phyloP scores from a whole-genome alignment of 1,140 invertebrate genomes.

The Zaprionus kolodkinae region DNA sequence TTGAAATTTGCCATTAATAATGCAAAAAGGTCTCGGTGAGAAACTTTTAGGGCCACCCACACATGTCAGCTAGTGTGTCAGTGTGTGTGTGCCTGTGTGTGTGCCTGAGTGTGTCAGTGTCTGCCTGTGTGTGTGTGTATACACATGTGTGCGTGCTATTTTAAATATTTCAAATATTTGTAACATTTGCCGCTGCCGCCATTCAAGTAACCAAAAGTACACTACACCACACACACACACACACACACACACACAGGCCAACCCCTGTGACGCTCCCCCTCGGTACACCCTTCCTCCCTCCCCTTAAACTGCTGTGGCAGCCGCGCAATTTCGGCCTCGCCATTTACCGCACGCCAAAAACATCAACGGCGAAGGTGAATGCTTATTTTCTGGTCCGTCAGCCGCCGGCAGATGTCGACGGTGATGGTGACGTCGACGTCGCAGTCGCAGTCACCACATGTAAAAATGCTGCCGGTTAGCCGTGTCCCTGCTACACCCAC shows the following conservation, averaged over 20 bases:
- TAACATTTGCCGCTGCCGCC: slow-evolving; percentile 73
- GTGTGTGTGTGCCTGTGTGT: background rate
- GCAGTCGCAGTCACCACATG: slow-evolving; percentile 66
- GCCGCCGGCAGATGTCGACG: slow-evolving; percentile 65
- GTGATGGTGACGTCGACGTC: slow-evolving; percentile 43
- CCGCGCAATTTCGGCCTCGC: slow-evolving; percentile 50
- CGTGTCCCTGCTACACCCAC: background rate
- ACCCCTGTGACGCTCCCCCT: background rate
- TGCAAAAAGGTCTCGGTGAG: slow-evolving; percentile 78
- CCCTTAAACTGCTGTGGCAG: background rate
- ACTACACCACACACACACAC: slow-evolving; percentile 38
- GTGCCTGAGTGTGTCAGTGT: slow-evolving; percentile 17
- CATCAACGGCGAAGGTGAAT: slow-evolving; percentile 68
- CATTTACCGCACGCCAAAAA: slow-evolving; percentile 79
- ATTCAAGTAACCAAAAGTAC: slow-evolving; percentile 57
- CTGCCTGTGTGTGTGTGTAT: slow-evolving; percentile 35
- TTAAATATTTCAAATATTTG: slow-evolving; percentile 82
- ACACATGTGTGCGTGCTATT: slow-evolving; percentile 67
- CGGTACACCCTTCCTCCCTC: background rate
- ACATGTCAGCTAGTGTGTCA: slow-evolving; percentile 15
- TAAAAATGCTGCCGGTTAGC: slow-evolving; percentile 65
- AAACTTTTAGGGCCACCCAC: slow-evolving; percentile 71
- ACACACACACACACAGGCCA: background rate
- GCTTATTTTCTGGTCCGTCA: slow-evolving; percentile 82
- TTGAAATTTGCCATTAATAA: slow-evolving; percentile 81